Evolutionary conservation across 2,888 invertebrate species (phyloP), one percentile per base, ranked within the genome.

Genomic region (Synanthedon tipuliformis): DNA sequence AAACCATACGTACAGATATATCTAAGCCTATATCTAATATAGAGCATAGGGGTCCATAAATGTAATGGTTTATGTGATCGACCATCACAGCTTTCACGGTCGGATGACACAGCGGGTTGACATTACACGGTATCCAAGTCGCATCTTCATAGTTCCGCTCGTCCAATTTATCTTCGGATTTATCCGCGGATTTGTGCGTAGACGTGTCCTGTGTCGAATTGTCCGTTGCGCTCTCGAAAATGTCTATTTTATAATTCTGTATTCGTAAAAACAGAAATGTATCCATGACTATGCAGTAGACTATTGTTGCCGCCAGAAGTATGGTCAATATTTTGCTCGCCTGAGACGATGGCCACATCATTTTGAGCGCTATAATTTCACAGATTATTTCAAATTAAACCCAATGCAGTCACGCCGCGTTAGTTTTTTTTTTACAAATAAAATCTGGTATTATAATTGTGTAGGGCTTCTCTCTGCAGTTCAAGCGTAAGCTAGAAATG

Each of bases 11-110:
- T 5, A 88, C 81, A 0, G 92, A 92, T 61, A 94, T 90, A 2
- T 89, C 89, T 18, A 93, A 75, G 5, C 91, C 75, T 63, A 90
- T 77, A 69, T 95, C 94, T 40, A 94, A 81, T 18, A 94, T 78
- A 4, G 92, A 90, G n/a, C 94, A 93, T 50, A 94, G 73, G 0
- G 96, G 96, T 1, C 92, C 92, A 66, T 95, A 92, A 16, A 96
- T 81, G 68, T 95, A 96, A 66, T 94, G 94, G 70, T 95, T 95
- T 4, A 93, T 90, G 58, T 94, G 95, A 72, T 96, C 96, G 51
- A 95, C 83, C 86, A 95, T 90, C 53, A 96, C 74, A 1, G 93
- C 92, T 78, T 96, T 96, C 0, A 95, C 93, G 0, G 95, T 95
- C 1, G 96, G 91, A 63, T 93, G 91, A 69, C 94, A 94, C 13